Conservation (phyloP, 2,888 invertebrate species). For the Torymus texanus region DNA sequence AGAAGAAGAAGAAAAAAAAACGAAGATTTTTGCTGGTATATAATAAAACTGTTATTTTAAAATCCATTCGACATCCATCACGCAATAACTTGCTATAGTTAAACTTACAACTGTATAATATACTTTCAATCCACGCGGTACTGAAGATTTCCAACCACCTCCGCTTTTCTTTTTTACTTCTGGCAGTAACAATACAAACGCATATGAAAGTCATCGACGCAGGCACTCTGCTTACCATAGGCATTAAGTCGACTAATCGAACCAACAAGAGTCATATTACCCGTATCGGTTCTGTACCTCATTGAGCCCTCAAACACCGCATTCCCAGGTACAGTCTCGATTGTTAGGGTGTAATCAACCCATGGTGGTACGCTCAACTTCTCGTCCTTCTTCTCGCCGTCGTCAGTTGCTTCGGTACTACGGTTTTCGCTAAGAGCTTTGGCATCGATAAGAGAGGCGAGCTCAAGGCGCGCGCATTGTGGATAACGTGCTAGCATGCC, state of each 20-base stretch:
- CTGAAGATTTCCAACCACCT: no score
- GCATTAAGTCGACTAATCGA: slow-evolving; percentile 86
- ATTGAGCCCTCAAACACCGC: slow-evolving; percentile 89
- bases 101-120: no score
- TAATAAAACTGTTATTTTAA: no score
- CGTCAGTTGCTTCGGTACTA: not conserved
- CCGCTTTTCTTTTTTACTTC: not conserved
- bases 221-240: slow-evolving; percentile 88
- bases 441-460: slow-evolving; percentile 81
- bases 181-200: slow-evolving; percentile 87
- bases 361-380: slow-evolving; percentile 70
- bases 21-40: no score
- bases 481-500: slow-evolving; percentile 78
- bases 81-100: no score
- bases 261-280: slow-evolving; percentile 79
- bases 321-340: slow-evolving; percentile 81
- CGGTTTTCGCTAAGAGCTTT: slow-evolving; percentile 74
- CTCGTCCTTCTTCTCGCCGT: not conserved
- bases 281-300: slow-evolving; percentile 73
- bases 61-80: no score
- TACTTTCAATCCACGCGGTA: no score
- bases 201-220: slow-evolving; percentile 84
- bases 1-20: no score
- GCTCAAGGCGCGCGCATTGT: slow-evolving; percentile 81
- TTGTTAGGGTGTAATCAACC: slow-evolving; percentile 80